phyloP scores from a whole-genome alignment of 2,888 invertebrate genomes.

The Seira ritae region DNA sequence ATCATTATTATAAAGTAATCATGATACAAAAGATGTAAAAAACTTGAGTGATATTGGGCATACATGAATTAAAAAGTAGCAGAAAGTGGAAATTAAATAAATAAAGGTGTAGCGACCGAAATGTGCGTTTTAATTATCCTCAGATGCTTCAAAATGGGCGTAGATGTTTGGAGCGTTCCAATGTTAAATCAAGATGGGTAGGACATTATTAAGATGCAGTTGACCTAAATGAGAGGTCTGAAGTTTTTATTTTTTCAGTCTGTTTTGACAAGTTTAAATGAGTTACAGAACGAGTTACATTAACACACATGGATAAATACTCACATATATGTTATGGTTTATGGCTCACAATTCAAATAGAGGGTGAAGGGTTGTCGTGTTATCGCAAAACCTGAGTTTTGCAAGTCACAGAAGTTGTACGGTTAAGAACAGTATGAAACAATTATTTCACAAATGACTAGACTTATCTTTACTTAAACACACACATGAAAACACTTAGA shows the following conservation, averaged over 20 bases:
- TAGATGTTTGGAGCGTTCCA: too few species aligned
- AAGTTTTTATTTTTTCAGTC: conserved; percentile 57
- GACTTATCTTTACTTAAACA: conserved; percentile 61
- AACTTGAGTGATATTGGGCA: too few species aligned
- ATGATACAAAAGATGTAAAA: too few species aligned
- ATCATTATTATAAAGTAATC: too few species aligned
- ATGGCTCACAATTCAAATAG: conserved; percentile 45
- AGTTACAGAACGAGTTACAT: conserved; percentile 49
- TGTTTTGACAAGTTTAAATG: conserved; percentile 59
- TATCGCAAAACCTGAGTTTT: conserved; percentile 31
- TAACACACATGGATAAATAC: conserved; percentile 40
- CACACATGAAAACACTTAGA: conserved; percentile 32
- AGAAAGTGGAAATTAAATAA: too few species aligned
- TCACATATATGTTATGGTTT: conserved; percentile 36
- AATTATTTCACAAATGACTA: conserved; percentile 60
- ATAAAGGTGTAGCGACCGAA: too few species aligned
- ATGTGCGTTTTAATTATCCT: too few species aligned
- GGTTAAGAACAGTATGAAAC: conserved; percentile 62
- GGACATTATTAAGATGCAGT: too few species aligned
- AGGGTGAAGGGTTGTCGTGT: conserved; percentile 45
- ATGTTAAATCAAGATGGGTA: too few species aligned
- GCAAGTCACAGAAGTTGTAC: conserved; percentile 40
- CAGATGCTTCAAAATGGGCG: too few species aligned
- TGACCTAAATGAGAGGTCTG: conserved; percentile 3
- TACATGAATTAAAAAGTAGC: too few species aligned